Conservation (phyloP, 2,797 vertebrate species). For the Platyrinchus mystaceus region DNA sequence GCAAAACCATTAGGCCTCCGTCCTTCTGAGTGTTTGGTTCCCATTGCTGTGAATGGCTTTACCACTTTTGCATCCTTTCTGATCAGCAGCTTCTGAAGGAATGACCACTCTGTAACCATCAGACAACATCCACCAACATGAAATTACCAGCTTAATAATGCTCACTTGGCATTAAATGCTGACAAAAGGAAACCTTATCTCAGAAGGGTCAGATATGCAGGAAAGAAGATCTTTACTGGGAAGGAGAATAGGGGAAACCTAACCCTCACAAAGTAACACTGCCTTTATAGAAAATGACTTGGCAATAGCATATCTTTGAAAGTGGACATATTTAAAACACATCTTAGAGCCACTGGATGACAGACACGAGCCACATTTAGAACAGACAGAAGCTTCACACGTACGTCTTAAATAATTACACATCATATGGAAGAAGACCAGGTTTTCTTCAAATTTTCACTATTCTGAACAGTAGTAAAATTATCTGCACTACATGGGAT, state of each 20-base stretch:
- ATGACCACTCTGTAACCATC: background rate
- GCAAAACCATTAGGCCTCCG: background rate
- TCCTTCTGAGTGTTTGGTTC: background rate
- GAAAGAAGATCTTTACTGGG: background rate
- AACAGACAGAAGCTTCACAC: background rate
- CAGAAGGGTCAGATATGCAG: background rate
- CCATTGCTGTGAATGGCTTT: background rate
- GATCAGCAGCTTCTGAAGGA: background rate
- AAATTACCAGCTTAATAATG: background rate
- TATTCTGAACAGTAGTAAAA: background rate
- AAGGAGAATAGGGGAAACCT: background rate
- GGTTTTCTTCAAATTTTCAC: background rate
- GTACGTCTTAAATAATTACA: background rate
- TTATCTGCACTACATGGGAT: background rate
- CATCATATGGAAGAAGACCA: background rate
- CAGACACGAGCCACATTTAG: background rate
- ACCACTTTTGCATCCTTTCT: background rate
- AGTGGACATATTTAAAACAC: background rate
- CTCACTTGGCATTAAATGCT: background rate
- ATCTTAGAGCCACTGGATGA: background rate
- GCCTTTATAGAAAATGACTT: background rate
- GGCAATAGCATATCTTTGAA: background rate
- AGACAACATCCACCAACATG: background rate
- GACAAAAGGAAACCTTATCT: background rate
- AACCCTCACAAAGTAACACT: background rate